Conservation (phyloP, 2,888 invertebrate species). For the Eristalinus aeneus region DNA sequence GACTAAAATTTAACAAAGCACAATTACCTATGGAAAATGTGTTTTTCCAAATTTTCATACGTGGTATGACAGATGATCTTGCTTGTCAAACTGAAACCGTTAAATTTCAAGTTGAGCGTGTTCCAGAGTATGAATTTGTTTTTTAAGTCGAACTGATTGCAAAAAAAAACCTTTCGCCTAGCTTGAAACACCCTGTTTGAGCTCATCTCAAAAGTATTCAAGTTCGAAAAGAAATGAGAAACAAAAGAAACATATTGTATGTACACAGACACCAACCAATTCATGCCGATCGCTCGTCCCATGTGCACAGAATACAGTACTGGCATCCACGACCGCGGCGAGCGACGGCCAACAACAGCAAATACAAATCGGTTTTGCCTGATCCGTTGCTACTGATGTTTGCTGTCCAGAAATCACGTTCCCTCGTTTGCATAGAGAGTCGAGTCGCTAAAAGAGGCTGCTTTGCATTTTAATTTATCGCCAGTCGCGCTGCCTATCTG, state of each 20-base stretch:
- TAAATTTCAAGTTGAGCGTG: too few relatives aligned
- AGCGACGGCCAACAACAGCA: background rate
- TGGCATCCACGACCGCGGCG: background rate
- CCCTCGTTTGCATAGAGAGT: conserved; percentile 49
- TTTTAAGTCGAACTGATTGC: too few relatives aligned
- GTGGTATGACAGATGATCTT: too few relatives aligned
- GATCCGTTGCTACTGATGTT: conserved; percentile 26
- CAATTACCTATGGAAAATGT: too few relatives aligned
- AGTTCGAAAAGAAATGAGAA: background rate
- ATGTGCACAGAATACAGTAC: background rate
- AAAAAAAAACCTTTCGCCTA: background rate
- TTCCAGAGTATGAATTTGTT: too few relatives aligned
- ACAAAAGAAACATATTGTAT: background rate
- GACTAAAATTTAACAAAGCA: too few relatives aligned
- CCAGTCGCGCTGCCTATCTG: background rate
- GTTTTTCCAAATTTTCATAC: too few relatives aligned
- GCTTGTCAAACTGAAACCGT: too few relatives aligned
- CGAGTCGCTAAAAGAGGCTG: conserved; percentile 22
- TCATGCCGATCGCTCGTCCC: background rate
- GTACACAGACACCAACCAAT: background rate
- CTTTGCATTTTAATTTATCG: conserved; percentile 54
- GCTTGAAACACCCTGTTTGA: background rate
- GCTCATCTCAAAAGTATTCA: background rate
- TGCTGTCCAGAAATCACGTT: conserved; percentile 41
- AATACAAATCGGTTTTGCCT: conserved; percentile 3